Percentiles rank a stretch among this genome's conserved stretches.
Evolutionary conservation across 2,888 invertebrate genomes (phyloP).

Genomic region (Hirtodrosophila duncani): DNA sequence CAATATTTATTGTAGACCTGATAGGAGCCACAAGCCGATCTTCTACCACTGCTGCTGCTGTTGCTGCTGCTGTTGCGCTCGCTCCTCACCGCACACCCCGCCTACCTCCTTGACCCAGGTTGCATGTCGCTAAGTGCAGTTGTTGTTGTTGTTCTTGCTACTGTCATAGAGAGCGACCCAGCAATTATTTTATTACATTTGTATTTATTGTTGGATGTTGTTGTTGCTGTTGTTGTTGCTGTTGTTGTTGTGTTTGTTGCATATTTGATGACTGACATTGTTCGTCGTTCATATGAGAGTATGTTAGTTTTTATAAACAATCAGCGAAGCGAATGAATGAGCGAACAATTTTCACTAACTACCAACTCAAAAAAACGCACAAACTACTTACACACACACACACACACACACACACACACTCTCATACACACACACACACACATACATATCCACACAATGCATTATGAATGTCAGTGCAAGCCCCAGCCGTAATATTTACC

Average conservation of each 20-base stretch:
- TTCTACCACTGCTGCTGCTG: too few species aligned
- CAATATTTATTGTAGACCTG: too few species aligned
- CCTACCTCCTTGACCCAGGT: constrained; percentile 18
- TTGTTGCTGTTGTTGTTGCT: constrained; percentile 10
- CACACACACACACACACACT: neutral
- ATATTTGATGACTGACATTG: constrained; percentile 57
- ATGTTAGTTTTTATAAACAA: constrained; percentile 61
- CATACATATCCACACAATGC: neutral
- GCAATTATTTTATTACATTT: constrained; percentile 65
- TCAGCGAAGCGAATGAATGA: constrained; percentile 65
- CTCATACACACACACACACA: constrained; percentile 2
- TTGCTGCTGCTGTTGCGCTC: too few species aligned
- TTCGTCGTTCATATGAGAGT: constrained; percentile 33
- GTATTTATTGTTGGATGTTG: too few species aligned
- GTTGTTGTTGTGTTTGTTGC: constrained; percentile 17
- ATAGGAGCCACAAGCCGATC: too few species aligned
- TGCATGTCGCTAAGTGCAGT: constrained; percentile 68
- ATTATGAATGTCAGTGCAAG: neutral
- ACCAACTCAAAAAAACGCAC: constrained; percentile 32
- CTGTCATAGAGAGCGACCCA: constrained; percentile 54
- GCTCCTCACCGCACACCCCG: neutral
- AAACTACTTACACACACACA: constrained; percentile 42
- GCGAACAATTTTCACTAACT: constrained; percentile 63
- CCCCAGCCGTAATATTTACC: too few species aligned
- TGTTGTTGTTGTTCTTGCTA: constrained; percentile 22